Conservation (phyloP, 2,113 vertebrate species). For the Coptodon rendalli region DNA sequence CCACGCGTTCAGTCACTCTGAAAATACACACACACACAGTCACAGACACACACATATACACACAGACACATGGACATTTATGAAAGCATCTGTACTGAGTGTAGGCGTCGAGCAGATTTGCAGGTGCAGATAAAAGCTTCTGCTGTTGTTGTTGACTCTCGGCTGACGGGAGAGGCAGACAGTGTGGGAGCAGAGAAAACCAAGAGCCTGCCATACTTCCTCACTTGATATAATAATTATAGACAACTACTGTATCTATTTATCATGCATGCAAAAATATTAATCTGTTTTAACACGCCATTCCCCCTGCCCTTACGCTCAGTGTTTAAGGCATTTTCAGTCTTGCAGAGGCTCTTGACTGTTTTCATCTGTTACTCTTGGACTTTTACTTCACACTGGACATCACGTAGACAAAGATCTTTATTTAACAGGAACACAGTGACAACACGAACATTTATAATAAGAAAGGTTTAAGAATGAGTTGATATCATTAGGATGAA, state of each 20-base stretch:
- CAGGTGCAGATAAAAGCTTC: conserved; percentile 51
- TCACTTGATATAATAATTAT: background rate
- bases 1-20: conserved; percentile 10
- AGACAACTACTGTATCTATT: background rate
- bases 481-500: background rate
- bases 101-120: conserved; percentile 43
- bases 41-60: background rate
- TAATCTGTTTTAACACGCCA: background rate
- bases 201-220: background rate
- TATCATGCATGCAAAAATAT: background rate
- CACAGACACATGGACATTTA: conserved; percentile 13
- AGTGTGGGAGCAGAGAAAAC: conserved; percentile 14
- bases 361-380: background rate
- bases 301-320: background rate
- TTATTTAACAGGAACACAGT: background rate
- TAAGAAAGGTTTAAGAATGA: background rate
- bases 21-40: background rate
- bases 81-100: conserved; percentile 4
- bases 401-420: background rate
- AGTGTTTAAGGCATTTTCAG: background rate
- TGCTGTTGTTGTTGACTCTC: conserved; percentile 56
- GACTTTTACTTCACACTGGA: background rate
- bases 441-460: background rate
- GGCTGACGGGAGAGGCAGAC: conserved; percentile 55
- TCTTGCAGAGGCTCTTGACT: background rate